Conservation (phyloP, 2,888 invertebrate species). For the Leucania comma region DNA sequence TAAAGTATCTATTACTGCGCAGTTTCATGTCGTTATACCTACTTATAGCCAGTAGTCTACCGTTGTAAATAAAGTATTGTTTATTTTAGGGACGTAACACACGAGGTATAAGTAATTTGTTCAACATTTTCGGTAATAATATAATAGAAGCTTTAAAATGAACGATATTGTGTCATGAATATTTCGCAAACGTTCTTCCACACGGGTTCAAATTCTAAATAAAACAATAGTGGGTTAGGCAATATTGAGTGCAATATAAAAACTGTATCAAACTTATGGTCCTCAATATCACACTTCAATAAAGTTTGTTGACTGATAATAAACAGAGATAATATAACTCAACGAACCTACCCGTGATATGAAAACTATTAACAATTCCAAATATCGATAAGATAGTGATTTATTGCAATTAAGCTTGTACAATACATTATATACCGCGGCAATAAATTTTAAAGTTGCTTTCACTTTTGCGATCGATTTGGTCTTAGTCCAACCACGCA, state of each 20-base stretch:
- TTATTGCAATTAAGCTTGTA: slow-evolving; percentile 62
- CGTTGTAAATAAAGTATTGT: slow-evolving; percentile 44
- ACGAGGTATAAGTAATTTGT: slow-evolving; percentile 8
- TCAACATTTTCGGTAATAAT: slow-evolving; percentile 18
- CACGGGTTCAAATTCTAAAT: neutral
- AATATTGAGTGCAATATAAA: slow-evolving; percentile 27
- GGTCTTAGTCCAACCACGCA: slow-evolving; percentile 21
- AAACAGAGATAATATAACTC: slow-evolving; percentile 62
- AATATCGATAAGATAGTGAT: slow-evolving; percentile 66
- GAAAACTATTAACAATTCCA: slow-evolving; percentile 66
- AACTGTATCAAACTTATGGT: slow-evolving; percentile 37
- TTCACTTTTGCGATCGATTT: slow-evolving; percentile 51
- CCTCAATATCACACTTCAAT: slow-evolving; percentile 54
- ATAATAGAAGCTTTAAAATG: slow-evolving; percentile 9
- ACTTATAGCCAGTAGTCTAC: slow-evolving; percentile 40
- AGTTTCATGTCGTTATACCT: slow-evolving; percentile 61
- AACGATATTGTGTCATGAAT: neutral
- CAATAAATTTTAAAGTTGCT: slow-evolving; percentile 52
- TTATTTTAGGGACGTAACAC: slow-evolving; percentile 47
- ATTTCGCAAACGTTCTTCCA: slow-evolving; percentile 13
- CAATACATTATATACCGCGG: slow-evolving; percentile 3
- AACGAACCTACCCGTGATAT: slow-evolving; percentile 63
- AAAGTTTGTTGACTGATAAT: slow-evolving; percentile 75
- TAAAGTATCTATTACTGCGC: slow-evolving; percentile 69
- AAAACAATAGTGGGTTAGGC: slow-evolving; percentile 3